Percentiles rank a stretch among this genome's conserved stretches.
Evolutionary conservation across 53 echinoderm and acorn worm species (phyloP).

Genomic region (Henricia sp.): DNA sequence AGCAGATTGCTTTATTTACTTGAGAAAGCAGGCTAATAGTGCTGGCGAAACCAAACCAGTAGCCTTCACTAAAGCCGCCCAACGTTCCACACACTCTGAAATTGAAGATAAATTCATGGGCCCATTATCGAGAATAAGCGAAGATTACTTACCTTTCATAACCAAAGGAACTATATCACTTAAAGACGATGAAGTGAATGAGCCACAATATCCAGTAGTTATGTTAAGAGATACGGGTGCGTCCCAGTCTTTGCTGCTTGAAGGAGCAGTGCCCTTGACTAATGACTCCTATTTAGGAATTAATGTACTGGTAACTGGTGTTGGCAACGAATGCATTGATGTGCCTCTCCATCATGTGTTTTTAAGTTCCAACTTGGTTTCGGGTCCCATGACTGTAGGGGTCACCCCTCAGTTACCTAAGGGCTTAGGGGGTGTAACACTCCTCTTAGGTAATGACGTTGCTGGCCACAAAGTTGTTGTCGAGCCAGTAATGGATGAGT

Average conservation of each 20-base stretch:
- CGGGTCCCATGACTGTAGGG: constrained; percentile 57
- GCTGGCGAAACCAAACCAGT: constrained; percentile 2
- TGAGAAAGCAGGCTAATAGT: not conserved
- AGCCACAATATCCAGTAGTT: constrained; percentile 4
- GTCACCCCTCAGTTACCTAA: constrained; percentile 67
- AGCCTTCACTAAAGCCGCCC: not conserved
- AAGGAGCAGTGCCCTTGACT: constrained; percentile 49
- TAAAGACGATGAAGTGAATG: not conserved
- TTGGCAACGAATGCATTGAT: constrained; percentile 41
- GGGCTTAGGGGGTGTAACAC: constrained; percentile 56
- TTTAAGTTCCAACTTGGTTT: constrained; percentile 48
- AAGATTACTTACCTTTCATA: constrained; percentile 2
- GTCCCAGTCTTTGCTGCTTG: constrained; percentile 61
- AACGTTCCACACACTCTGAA: not conserved
- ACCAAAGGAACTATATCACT: constrained; percentile 14
- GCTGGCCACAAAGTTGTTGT: constrained; percentile 52
- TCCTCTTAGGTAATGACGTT: constrained; percentile 80
- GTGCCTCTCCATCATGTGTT: constrained; percentile 58
- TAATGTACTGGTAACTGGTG: constrained; percentile 69
- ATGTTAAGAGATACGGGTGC: constrained; percentile 70
- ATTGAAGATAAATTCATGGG: not conserved
- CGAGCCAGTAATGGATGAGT: not conserved
- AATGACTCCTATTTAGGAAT: constrained; percentile 25
- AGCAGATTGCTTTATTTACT: not conserved
- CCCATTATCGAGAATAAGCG: not conserved